Evolutionary conservation across 2,113 vertebrate genomes (phyloP).

Genomic region (Dolichallabes microphthalmus): DNA sequence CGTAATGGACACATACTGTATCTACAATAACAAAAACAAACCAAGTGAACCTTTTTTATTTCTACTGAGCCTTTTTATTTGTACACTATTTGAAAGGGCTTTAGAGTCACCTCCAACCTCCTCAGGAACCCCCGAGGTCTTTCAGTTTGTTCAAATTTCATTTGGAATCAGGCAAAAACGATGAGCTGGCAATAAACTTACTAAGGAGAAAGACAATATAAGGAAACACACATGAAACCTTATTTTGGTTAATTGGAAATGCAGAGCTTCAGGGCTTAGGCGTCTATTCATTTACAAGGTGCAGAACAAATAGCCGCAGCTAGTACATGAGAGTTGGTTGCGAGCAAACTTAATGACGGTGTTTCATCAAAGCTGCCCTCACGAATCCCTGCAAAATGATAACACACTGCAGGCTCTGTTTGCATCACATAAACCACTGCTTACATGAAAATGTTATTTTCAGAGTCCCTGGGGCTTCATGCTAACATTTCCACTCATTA

Average conservation of each 20-base stretch:
- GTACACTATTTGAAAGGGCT: neutral
- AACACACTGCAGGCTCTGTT: conserved; percentile 18
- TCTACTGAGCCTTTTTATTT: neutral
- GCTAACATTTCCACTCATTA: conserved; percentile 39
- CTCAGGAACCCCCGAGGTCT: neutral
- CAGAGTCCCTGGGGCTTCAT: conserved; percentile 4
- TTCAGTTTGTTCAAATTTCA: neutral
- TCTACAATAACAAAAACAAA: neutral
- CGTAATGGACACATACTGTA: neutral
- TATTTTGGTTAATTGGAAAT: conserved; percentile 5
- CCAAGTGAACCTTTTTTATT: neutral
- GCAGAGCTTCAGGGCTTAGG: neutral
- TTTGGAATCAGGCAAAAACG: conserved; percentile 9
- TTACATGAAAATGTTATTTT: conserved; percentile 11
- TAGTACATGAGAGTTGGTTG: conserved; percentile 33
- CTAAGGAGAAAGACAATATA: neutral
- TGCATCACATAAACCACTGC: conserved; percentile 3
- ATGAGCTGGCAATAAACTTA: neutral
- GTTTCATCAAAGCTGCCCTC: conserved; percentile 36
- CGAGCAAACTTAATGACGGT: conserved; percentile 27
- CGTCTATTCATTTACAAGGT: neutral
- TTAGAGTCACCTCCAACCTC: neutral
- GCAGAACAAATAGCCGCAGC: neutral
- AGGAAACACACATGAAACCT: neutral
- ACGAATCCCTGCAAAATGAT: conserved; percentile 23